Conservation (phyloP, 2,888 invertebrate genomes). For the Drosophila koepferae region DNA sequence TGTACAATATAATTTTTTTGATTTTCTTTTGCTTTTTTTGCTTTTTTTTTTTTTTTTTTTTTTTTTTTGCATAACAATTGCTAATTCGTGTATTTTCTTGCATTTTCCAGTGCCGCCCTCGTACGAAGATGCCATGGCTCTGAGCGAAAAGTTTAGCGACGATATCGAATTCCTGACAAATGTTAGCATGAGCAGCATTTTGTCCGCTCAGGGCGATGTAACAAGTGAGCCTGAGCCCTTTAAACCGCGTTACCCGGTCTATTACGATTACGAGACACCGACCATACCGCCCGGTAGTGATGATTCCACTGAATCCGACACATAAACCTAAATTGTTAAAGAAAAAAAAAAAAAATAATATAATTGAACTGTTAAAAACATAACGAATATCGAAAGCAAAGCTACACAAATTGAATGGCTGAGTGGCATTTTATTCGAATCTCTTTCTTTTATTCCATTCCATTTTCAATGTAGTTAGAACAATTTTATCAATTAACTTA, state of each 20-base stretch:
- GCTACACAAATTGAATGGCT: slow-evolving; percentile 67
- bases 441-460: slow-evolving; percentile 63
- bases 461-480: slow-evolving; percentile 62
- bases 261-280: slow-evolving; percentile 84
- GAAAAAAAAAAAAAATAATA: slow-evolving; percentile 20
- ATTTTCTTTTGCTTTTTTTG: too few species aligned
- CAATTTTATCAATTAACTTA: slow-evolving; percentile 20
- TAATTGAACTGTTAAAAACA: slow-evolving; percentile 25
- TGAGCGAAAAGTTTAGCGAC: slow-evolving; percentile 84
- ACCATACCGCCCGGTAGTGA: slow-evolving; percentile 85
- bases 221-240: slow-evolving; percentile 83
- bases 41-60: too few species aligned
- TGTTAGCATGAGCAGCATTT: slow-evolving; percentile 83
- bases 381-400: slow-evolving; percentile 39
- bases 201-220: slow-evolving; percentile 77
- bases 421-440: slow-evolving; percentile 71
- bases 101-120: slow-evolving; percentile 83
- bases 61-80: neutral
- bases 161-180: slow-evolving; percentile 83
- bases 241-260: slow-evolving; percentile 85
- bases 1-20: too few species aligned
- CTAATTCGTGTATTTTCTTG: neutral
- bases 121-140: slow-evolving; percentile 84
- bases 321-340: slow-evolving; percentile 66
- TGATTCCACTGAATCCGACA: slow-evolving; percentile 83